Evolutionary conservation across 1,140 invertebrate species (phyloP).

Genomic region (Bathynomus jamesi): DNA sequence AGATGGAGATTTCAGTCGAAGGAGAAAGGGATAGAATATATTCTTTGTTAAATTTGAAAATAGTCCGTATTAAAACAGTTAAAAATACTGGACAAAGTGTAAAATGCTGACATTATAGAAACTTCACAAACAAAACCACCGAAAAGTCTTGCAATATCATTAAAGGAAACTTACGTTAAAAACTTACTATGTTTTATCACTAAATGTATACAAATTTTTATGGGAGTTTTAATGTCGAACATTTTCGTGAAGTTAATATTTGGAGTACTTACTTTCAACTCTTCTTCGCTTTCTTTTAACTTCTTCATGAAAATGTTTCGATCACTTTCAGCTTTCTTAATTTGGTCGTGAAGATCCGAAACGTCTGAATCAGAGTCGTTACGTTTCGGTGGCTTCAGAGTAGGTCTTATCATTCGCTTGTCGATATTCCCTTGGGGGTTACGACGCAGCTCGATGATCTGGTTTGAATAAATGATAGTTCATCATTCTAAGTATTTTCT

Average conservation of each 20-base stretch:
- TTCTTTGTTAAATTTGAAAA: too few species aligned
- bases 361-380: slow-evolving; percentile 29
- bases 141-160: too few species aligned
- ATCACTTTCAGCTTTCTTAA: slow-evolving; percentile 33
- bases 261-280: slow-evolving; percentile 23
- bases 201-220: not conserved
- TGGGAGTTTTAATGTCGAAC: not conserved
- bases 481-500: not conserved
- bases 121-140: too few species aligned
- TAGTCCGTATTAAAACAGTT: too few species aligned
- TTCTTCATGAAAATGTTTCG: slow-evolving; percentile 38
- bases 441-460: slow-evolving; percentile 34
- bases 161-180: too few species aligned
- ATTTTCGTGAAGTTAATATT: not conserved
- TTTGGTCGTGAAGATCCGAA: slow-evolving; percentile 41
- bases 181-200: too few species aligned
- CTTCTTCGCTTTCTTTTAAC: slow-evolving; percentile 45
- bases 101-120: too few species aligned
- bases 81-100: too few species aligned
- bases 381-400: slow-evolving; percentile 24
- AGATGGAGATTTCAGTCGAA: too few species aligned
- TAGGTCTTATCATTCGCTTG: slow-evolving; percentile 17
- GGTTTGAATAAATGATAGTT: not conserved
- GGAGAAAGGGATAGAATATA: too few species aligned
- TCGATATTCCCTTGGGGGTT: slow-evolving; percentile 27